Evolutionary conservation across 2,113 vertebrate species (phyloP).

Genomic region (Genyomyrus donnyi): DNA sequence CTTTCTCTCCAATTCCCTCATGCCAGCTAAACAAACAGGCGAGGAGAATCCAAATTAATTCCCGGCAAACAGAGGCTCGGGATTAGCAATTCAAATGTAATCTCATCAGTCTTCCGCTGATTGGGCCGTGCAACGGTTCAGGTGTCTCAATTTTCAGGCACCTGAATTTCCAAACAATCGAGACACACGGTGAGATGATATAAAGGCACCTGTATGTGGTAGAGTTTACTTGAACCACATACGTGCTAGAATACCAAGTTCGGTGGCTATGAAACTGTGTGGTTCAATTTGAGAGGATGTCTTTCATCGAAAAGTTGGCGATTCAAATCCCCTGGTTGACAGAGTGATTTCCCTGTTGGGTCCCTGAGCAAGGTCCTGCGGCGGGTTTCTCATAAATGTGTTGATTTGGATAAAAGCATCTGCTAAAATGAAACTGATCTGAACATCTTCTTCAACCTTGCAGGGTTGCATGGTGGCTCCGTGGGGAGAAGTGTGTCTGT

Average conservation of each 20-base stretch:
- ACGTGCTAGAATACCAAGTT: background rate
- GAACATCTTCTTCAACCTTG: background rate
- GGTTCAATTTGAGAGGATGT: background rate
- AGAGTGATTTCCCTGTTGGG: background rate
- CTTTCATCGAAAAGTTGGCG: background rate
- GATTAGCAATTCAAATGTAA: constrained; percentile 37
- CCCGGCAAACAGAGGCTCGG: constrained; percentile 9
- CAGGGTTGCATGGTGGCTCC: background rate
- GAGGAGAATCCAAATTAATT: constrained; percentile 20
- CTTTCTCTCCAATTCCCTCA: constrained; percentile 7
- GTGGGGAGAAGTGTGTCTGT: background rate
- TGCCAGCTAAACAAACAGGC: constrained; percentile 14
- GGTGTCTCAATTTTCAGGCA: constrained; percentile 7
- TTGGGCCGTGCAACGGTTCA: background rate
- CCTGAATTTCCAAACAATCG: constrained; percentile 14
- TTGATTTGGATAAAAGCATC: background rate
- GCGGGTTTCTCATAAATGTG: background rate
- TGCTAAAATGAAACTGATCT: background rate
- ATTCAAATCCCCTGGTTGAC: background rate
- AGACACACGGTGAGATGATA: background rate
- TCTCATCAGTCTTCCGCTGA: constrained; percentile 15
- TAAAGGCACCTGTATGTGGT: background rate
- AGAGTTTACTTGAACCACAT: background rate
- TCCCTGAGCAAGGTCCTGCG: background rate
- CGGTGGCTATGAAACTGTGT: background rate